Percentiles rank a stretch among this genome's conserved stretches.
phyloP scores from a whole-genome alignment of 1,140 invertebrate species.

The Ooceraea biroi region DNA sequence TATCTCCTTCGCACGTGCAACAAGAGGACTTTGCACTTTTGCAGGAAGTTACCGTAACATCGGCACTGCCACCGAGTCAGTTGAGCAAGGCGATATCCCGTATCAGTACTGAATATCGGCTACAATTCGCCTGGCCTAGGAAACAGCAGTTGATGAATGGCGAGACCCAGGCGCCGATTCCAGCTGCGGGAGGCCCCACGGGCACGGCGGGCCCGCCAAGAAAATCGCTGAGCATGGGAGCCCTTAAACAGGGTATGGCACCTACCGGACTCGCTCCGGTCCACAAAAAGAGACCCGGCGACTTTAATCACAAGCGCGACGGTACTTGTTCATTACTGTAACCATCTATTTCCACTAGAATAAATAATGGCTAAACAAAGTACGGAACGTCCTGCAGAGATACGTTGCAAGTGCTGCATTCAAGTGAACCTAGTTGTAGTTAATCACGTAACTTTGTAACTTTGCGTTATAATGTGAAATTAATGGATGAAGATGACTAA shows the following conservation, averaged over 20 bases:
- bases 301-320: slow-evolving; percentile 84
- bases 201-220: slow-evolving; percentile 88
- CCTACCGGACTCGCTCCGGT: slow-evolving; percentile 86
- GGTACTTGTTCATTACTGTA: slow-evolving; percentile 72
- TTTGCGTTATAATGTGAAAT: not conserved
- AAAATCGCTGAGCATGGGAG: slow-evolving; percentile 95
- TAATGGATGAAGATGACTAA: too few species aligned
- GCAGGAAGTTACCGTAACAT: slow-evolving; percentile 85
- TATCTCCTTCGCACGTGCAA: too few species aligned
- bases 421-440: too few species aligned
- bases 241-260: slow-evolving; percentile 90
- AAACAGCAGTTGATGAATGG: slow-evolving; percentile 87
- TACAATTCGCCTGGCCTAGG: slow-evolving; percentile 94
- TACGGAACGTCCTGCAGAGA: too few species aligned
- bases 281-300: slow-evolving; percentile 88
- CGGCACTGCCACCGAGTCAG: slow-evolving; percentile 86
- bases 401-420: too few species aligned
- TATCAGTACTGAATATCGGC: slow-evolving; percentile 94
- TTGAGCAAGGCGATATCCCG: slow-evolving; percentile 90
- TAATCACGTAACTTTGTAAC: too few species aligned
- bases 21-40: not conserved
- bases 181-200: slow-evolving; percentile 83
- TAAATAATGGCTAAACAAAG: too few species aligned
- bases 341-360: not conserved
- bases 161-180: slow-evolving; percentile 84